Evolutionary conservation across 2,888 invertebrate species (phyloP), one percentile per base, ranked within the genome.

Genomic region (Heliconius ismenius): DNA sequence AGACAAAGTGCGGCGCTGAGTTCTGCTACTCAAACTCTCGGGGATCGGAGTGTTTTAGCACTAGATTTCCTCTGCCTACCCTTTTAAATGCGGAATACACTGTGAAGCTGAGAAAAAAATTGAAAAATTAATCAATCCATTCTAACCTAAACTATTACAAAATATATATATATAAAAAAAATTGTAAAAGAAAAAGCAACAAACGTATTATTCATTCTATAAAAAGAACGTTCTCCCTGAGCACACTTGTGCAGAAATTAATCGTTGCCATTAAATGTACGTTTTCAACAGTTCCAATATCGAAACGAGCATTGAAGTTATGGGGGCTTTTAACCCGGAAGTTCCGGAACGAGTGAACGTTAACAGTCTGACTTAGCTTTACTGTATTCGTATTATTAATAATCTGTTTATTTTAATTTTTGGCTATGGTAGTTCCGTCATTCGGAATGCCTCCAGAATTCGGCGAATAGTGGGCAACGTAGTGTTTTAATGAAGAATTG

Each of bases 271-370:
- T 73, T 62, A 62, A 73, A 73, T 73, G 39, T 36, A 62, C 43
- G 73, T 60, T 73, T 73, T 73, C 73, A 73, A 60, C 73, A 62
- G 73, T 73, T 73, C 62, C 73, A 73, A 73, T 73, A 73, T 73
- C 73, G 62, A 60, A 58, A 32, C 21, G 58, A n/a, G 73, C 36
- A 58, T 58, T 70, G 21, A 39, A 73, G 13, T 73, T 73, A 73
- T 43, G 62, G 36, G 60, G 21, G 73, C 62, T 73, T 43, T 73
- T 73, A 73, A 73, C 73, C 73, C 62, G 60, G 62, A 73, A 70
- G 26, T 43, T 43, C 24, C 43, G 10, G 43, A 60, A 6, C 21
- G 73, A 26, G 36, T 15, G 73, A 73, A 39, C 43, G 39, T 26
- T 6, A 62, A 62, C 60, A 73, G 13, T 24, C 21, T 43, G 13